Evolutionary conservation across 35 echinoderm and acorn worm genomes (phyloP), one percentile per base, ranked within the genome.

Genomic region (Apostichopus californicus): DNA sequence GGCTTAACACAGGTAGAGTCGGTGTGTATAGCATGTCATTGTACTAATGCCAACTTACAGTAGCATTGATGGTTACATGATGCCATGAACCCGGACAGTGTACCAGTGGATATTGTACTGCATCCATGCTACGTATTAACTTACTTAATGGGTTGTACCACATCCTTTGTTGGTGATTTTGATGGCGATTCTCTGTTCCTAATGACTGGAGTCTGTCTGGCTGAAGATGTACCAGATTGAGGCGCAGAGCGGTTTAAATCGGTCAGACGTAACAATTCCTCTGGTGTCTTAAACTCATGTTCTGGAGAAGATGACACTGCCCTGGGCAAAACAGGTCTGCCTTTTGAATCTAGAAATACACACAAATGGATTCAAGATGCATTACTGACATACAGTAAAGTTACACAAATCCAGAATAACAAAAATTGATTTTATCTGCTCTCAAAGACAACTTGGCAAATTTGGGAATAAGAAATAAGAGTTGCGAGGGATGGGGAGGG

Each of bases 271-370:
- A 89, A 26, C n/a, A 89, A 72, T 89, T 89, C 86, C 52, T 89
- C 86, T 0, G 86, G 68, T 5, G 86, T 89, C 34, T 89, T 89
- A 65, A 52, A 23, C 13, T 14, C 68, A 0, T 17, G 21, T 52
- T 65, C 86, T 14, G 86, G 86, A 18, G 86, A 89, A 9, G 86
- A 71, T 5, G 86, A 54, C 57, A 89, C 86, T 14, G 86, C 57
- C 63, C 86, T 89, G 5, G 86, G 61, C 23, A 89, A 1, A 25
- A 89, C 72, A 72, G 86, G 86, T 18, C 86, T 34, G 63, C 86
- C 86, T 53, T 89, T 89, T 4, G 60, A 18, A 89, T 89, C 86
- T 89, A 17, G 15, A n/a, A 55, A 87, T 9, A 11, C 9, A 87
- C 5, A 10, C 17, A 87, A 87, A 17, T 68, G 64, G 28, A 34